Percentiles rank a stretch among this genome's conserved stretches.
phyloP scores from a whole-genome alignment of 2,888 invertebrate species.

The Lasioglossum lativentre region DNA sequence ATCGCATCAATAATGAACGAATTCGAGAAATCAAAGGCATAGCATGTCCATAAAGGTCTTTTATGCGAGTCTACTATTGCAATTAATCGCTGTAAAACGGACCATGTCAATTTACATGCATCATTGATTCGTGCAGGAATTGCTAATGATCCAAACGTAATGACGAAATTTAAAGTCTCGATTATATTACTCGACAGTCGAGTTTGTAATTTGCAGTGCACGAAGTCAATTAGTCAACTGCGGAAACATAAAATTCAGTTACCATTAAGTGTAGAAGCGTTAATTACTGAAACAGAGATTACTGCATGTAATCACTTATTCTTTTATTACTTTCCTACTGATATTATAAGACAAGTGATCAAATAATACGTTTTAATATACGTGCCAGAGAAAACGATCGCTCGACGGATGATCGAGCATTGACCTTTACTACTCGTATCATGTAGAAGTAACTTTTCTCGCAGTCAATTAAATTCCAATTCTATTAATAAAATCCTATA shows the following conservation, averaged over 20 bases:
- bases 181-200: background rate
- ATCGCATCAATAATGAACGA: background rate
- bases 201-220: constrained; percentile 11
- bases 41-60: background rate
- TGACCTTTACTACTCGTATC: background rate
- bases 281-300: background rate
- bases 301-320: background rate
- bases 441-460: background rate
- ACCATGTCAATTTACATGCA: background rate
- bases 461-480: background rate
- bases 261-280: background rate
- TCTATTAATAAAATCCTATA: background rate
- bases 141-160: background rate
- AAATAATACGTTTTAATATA: background rate
- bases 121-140: background rate
- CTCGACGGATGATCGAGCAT: background rate
- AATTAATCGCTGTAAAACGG: background rate
- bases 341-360: background rate
- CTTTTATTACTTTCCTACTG: too few species aligned
- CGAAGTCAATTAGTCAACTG: background rate
- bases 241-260: background rate
- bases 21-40: background rate
- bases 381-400: background rate
- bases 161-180: background rate
- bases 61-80: background rate